A percentile compares a stretch with the other conserved stretches of the same genome.
These are phyloP conservation scores for Phocoena sinus DNA, from an alignment of 2,113 vertebrate genomes.

Conservation along the genomic window DNA sequence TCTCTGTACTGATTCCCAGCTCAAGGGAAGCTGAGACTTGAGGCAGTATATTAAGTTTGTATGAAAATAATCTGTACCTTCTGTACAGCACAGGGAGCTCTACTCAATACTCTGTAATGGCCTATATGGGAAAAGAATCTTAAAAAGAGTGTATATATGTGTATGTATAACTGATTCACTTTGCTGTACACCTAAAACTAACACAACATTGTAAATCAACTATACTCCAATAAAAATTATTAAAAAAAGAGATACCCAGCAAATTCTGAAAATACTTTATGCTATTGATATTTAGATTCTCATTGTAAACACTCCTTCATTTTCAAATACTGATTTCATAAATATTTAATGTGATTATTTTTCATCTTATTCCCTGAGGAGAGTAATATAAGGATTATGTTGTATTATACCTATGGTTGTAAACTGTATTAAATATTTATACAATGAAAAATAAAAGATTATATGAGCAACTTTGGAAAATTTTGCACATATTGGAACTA, in stretches of 20 bases:
- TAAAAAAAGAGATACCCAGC: neutral
- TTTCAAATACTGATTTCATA: slow-evolving; percentile 34
- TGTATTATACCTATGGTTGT: neutral
- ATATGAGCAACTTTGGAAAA: neutral
- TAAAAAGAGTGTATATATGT: neutral
- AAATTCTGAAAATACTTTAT: neutral
- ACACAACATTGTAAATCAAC: neutral
- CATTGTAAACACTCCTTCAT: neutral
- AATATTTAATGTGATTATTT: neutral
- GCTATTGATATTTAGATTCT: slow-evolving; percentile 7
- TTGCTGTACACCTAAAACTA: neutral
- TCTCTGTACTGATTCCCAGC: neutral
- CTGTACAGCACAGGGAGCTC: neutral
- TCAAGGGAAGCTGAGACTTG: neutral
- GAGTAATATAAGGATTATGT: neutral
- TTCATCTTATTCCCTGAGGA: neutral
- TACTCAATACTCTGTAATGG: neutral
- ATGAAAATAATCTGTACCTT: neutral
- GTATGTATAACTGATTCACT: neutral
- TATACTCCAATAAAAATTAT: neutral
- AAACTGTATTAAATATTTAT: slow-evolving; percentile 11
- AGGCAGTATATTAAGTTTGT: neutral
- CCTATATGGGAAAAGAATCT: neutral
- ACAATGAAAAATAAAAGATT: neutral
- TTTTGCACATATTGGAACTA: neutral